phyloP scores from a whole-genome alignment of 2,888 invertebrate species.

The Mylabris sibirica region DNA sequence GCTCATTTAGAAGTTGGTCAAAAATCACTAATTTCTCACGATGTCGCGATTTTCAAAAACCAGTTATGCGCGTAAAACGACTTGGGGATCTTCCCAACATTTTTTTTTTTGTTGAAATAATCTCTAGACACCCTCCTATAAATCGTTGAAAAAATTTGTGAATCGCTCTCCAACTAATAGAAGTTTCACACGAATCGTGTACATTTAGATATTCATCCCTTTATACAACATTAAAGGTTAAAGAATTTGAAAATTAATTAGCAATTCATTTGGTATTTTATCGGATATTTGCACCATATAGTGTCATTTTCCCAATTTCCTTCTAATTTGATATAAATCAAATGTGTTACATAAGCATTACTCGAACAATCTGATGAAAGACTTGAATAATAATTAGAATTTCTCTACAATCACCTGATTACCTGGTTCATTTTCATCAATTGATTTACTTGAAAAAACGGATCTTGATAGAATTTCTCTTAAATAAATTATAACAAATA shows the following conservation, averaged over 20 bases:
- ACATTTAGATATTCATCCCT: too few species aligned
- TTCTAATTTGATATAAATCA: not conserved
- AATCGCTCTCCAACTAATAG: too few species aligned
- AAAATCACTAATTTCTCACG: too few species aligned
- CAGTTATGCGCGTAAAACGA: too few species aligned
- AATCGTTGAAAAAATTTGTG: too few species aligned
- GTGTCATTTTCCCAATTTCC: not conserved
- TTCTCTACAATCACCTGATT: not conserved
- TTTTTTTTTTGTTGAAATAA: too few species aligned
- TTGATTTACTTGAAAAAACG: not conserved
- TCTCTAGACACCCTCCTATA: too few species aligned
- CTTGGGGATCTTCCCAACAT: too few species aligned
- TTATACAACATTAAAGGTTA: not conserved
- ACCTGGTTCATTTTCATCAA: constrained; percentile 4
- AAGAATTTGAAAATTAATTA: not conserved
- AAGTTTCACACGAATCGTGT: too few species aligned
- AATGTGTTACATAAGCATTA: constrained; percentile 21
- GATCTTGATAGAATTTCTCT: not conserved
- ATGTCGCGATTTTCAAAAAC: too few species aligned
- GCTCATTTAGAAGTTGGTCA: too few species aligned
- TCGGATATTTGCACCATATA: not conserved
- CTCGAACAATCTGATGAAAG: constrained; percentile 17
- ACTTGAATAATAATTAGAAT: not conserved
- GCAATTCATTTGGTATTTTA: not conserved
- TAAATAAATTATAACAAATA: not conserved